phyloP scores from a whole-genome alignment of 1,140 invertebrate species.

The Drosophila lacteicornis region DNA sequence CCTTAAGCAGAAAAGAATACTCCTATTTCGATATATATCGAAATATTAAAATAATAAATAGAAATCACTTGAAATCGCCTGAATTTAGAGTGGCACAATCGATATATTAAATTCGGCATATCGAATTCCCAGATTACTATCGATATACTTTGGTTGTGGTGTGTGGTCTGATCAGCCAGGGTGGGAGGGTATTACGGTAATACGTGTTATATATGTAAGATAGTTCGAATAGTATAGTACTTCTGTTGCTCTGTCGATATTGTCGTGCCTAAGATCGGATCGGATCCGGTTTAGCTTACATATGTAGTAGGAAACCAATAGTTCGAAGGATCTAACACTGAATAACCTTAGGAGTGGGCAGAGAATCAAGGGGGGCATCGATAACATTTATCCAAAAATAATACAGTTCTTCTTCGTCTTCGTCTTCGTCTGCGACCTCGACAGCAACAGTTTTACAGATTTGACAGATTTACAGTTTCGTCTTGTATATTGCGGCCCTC shows the following conservation, averaged over 20 bases:
- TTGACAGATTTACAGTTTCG: background rate
- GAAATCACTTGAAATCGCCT: background rate
- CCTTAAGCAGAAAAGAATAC: background rate
- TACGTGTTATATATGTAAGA: background rate
- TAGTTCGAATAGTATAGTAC: constrained; percentile 17
- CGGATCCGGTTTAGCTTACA: constrained; percentile 23
- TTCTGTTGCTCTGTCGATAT: constrained; percentile 37
- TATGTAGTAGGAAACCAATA: constrained; percentile 63
- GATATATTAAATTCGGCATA: background rate
- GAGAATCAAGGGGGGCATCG: constrained; percentile 10
- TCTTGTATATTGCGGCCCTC: constrained; percentile 4
- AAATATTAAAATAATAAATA: no score
- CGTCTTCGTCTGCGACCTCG: background rate
- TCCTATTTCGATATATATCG: background rate
- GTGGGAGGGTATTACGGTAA: constrained; percentile 28
- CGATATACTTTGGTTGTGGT: background rate
- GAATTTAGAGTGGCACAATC: no score
- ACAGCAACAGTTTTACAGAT: constrained; percentile 11
- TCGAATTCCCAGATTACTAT: background rate
- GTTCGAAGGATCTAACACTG: constrained; percentile 48
- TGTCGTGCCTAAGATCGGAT: constrained; percentile 50
- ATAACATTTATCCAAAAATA: constrained; percentile 78
- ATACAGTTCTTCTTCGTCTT: constrained; percentile 27
- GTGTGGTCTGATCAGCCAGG: constrained; percentile 16
- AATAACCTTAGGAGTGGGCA: constrained; percentile 31